Evolutionary conservation across 1,140 invertebrate genomes (phyloP).

Genomic region (Brachionus paranguensis): DNA sequence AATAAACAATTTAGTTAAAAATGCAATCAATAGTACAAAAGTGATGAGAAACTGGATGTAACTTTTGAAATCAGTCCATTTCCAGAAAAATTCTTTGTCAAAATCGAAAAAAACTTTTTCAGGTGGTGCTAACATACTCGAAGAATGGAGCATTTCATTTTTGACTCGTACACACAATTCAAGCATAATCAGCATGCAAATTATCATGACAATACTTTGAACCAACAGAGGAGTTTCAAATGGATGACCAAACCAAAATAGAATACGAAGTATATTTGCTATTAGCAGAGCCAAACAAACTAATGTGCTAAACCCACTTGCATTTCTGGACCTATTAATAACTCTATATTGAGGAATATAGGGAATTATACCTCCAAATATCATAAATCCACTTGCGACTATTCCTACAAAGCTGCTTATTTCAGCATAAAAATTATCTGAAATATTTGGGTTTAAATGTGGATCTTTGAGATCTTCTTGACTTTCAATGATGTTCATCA

Average conservation of each 20-base stretch:
- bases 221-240: slow-evolving; percentile 88
- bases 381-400: slow-evolving; percentile 62
- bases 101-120: slow-evolving; percentile 38
- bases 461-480: background rate
- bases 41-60: slow-evolving; percentile 40
- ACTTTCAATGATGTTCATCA: background rate
- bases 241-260: slow-evolving; percentile 97
- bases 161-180: slow-evolving; percentile 80
- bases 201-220: slow-evolving; percentile 94
- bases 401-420: slow-evolving; percentile 42
- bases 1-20: slow-evolving; percentile 80
- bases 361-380: slow-evolving; percentile 79
- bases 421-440: background rate
- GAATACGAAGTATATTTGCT: slow-evolving; percentile 89
- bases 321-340: slow-evolving; percentile 79
- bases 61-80: slow-evolving; percentile 41
- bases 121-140: slow-evolving; percentile 7
- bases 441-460: background rate
- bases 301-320: slow-evolving; percentile 87
- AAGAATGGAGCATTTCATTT: slow-evolving; percentile 9
- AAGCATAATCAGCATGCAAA: slow-evolving; percentile 82
- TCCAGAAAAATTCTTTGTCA: slow-evolving; percentile 40
- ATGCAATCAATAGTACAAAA: slow-evolving; percentile 53
- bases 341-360: slow-evolving; percentile 88
- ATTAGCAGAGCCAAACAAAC: slow-evolving; percentile 88